Conservation (phyloP, 2,888 invertebrate genomes). For the Chloroclysta siterata region DNA sequence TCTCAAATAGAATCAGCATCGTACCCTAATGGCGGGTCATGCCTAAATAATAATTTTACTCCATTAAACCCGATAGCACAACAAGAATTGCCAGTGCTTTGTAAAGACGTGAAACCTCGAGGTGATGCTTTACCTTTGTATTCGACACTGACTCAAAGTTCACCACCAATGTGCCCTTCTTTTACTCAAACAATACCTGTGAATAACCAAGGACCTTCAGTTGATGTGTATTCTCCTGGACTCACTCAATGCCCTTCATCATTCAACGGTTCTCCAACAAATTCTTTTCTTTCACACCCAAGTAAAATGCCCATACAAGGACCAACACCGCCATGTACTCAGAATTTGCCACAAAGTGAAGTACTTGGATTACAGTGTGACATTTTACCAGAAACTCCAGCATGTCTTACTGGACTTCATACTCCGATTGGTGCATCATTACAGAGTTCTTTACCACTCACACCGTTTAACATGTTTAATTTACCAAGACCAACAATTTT, state of each 20-base stretch:
- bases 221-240: slow-evolving; percentile 5
- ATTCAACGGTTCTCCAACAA: slow-evolving; percentile 8
- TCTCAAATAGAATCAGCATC: background rate
- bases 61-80: no score
- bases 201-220: background rate
- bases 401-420: slow-evolving; percentile 3
- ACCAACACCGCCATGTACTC: slow-evolving; percentile 1
- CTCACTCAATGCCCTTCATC: slow-evolving; percentile 11
- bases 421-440: slow-evolving; percentile 10
- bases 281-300: background rate
- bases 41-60: no score
- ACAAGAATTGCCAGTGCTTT: no score
- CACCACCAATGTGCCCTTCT: no score
- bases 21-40: no score
- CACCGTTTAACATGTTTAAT: slow-evolving; percentile 14
- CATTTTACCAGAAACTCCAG: slow-evolving; percentile 7
- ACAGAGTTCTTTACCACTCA: slow-evolving; percentile 13
- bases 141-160: no score
- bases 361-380: background rate
- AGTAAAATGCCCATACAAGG: slow-evolving; percentile 10
- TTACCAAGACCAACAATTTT: slow-evolving; percentile 21
- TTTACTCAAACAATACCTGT: background rate
- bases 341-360: slow-evolving; percentile 8
- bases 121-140: no score
- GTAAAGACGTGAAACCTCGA: no score